These are phyloP conservation scores for Planococcus citri DNA, from an alignment of 1,140 invertebrate species.

Conservation along the genomic window DNA sequence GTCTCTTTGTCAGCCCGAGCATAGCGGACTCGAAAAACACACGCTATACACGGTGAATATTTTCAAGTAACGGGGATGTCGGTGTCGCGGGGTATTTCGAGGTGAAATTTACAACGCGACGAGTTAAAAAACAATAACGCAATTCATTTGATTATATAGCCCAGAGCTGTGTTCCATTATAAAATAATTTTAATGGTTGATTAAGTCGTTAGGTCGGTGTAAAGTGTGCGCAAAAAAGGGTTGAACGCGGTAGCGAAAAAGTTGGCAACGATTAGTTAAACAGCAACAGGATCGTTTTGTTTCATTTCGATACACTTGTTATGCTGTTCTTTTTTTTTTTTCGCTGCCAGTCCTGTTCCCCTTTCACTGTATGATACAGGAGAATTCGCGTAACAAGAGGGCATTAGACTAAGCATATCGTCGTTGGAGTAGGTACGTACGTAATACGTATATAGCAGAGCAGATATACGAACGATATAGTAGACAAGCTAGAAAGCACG, in stretches of 20 bases:
- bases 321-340: background rate
- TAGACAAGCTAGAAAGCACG: background rate
- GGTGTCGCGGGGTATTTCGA: no score
- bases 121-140: background rate
- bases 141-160: background rate
- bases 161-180: background rate
- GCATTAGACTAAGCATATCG: slow-evolving; percentile 2
- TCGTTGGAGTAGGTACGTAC: background rate
- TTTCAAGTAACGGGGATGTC: no score
- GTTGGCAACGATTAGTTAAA: slow-evolving; percentile 10
- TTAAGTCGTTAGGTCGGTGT: background rate
- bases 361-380: background rate
- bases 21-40: no score
- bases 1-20: no score
- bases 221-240: background rate
- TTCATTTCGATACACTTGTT: slow-evolving; percentile 20
- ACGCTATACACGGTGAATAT: no score
- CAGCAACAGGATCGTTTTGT: slow-evolving; percentile 19
- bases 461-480: background rate
- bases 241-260: background rate
- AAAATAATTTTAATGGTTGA: slow-evolving; percentile 8
- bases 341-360: no score
- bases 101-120: no score
- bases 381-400: slow-evolving; percentile 11
- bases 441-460: background rate